phyloP scores from a whole-genome alignment of 37 sponge, comb jelly and placozoan species.

The Hexactinellida sp. region DNA sequence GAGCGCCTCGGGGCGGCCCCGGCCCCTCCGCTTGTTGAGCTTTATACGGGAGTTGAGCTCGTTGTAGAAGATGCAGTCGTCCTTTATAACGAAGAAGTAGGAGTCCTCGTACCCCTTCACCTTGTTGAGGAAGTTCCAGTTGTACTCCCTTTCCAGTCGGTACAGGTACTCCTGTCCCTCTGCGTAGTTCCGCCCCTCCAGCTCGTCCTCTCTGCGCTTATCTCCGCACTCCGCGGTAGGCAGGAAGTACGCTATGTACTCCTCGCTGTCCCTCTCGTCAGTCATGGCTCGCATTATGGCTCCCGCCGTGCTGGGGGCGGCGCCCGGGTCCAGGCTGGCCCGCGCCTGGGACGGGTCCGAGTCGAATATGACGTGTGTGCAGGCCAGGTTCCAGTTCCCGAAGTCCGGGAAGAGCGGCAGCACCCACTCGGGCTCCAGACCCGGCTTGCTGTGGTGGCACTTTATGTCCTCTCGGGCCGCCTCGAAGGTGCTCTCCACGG shows the following conservation, averaged over 20 bases:
- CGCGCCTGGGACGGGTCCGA: constrained; percentile 49
- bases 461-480: constrained; percentile 74
- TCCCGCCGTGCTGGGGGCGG: background rate
- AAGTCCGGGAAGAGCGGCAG: constrained; percentile 84
- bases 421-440: constrained; percentile 66
- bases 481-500: constrained; percentile 89
- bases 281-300: constrained; percentile 73
- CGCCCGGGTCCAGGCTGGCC: background rate
- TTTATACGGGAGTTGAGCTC: constrained; percentile 62
- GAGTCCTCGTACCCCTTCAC: constrained; percentile 91
- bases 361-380: constrained; percentile 95
- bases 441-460: constrained; percentile 84
- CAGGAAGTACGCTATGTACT: constrained; percentile 96
- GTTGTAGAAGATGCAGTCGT: constrained; percentile 87
- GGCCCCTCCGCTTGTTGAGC: constrained; percentile 71
- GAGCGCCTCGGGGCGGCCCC: constrained; percentile 53
- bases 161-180: constrained; percentile 61
- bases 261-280: constrained; percentile 83
- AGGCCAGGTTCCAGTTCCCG: constrained; percentile 86
- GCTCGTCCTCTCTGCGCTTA: constrained; percentile 52
- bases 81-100: constrained; percentile 64
- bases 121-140: constrained; percentile 96
- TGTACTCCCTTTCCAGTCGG: constrained; percentile 79
- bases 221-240: constrained; percentile 76
- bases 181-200: constrained; percentile 19